Base-by-base conservation (phyloP, 2,888 invertebrate species). In the Geophilus truncorum region DNA sequence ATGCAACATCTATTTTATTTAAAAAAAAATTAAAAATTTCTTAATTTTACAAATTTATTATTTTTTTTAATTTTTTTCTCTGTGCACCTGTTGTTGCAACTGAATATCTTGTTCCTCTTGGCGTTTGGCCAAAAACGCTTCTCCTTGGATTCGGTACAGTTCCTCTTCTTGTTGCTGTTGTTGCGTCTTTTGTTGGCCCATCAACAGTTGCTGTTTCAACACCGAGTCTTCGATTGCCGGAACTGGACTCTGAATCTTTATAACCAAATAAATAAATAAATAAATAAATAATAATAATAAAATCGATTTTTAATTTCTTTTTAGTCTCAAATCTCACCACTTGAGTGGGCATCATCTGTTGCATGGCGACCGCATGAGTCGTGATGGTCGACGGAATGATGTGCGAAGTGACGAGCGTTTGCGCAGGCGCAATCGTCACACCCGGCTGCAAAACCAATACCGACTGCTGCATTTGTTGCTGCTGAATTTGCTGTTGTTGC, bases 141-240 rank as follows among this genome's bases (percentile, higher is more conserved):
- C 82, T 82, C 85, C 85, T 83, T 86, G 85, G 83, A 84, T 84
- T 23, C 84, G 82, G 36, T 85, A 81, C 82, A 83, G 18, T 79
- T 83, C 83, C 57, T 83, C 82, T 75, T 80, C 62, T 36, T 77
- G 40, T 36, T 81, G 81, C 34, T 79, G 78, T 70, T 78, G n/a
- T n/a, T n/a, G n/a, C n/a, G n/a, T n/a, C n/a, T n/a, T n/a, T n/a
- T n/a, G n/a, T n/a, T n/a, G n/a, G n/a, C n/a, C n/a, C n/a, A n/a
- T n/a, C n/a, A n/a, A n/a, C n/a, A n/a, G n/a, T n/a, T n/a, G n/a
- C n/a, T n/a, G n/a, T n/a, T n/a, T 34, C 62, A 78, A 10, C 32
- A 81, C 23, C 36, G 36, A n/a, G 15, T 81, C 79, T 70, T 9
- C 51, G 51, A 9, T 51, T 51, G 6, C 51, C 34, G 34, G 4